These are phyloP conservation scores for Catharus minimus DNA, from an alignment of 2,113 vertebrate species.

Conservation along the genomic window DNA sequence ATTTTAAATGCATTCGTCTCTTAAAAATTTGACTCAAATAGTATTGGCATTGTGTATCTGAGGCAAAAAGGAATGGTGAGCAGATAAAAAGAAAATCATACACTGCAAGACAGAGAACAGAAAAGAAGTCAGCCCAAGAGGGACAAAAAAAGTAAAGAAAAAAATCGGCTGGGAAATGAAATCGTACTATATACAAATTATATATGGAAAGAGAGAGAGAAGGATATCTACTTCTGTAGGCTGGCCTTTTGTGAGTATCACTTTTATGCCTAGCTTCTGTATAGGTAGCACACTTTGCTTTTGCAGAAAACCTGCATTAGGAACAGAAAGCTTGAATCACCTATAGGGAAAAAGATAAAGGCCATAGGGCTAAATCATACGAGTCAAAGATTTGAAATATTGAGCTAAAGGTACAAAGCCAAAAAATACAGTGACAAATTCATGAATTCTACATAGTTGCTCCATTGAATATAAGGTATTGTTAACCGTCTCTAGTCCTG, in stretches of 20 bases:
- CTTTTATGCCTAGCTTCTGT: constrained; percentile 30
- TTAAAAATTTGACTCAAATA: neutral
- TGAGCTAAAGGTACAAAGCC: constrained; percentile 22
- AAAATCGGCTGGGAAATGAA: constrained; percentile 8
- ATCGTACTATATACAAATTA: constrained; percentile 28
- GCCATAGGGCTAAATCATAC: constrained; percentile 12
- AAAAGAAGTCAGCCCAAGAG: neutral
- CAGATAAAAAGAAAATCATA: neutral
- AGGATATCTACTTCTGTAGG: neutral
- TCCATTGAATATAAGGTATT: constrained; percentile 1
- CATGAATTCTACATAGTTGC: constrained; percentile 17
- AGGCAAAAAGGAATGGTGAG: neutral
- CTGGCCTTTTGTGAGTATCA: constrained; percentile 1
- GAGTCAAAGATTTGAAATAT: neutral
- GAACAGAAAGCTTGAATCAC: constrained; percentile 12
- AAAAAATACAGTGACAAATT: constrained; percentile 18
- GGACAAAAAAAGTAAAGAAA: neutral
- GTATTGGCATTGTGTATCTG: neutral
- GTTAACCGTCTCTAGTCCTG: neutral
- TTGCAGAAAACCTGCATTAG: constrained; percentile 8
- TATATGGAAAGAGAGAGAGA: constrained; percentile 1
- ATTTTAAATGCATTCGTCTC: neutral
- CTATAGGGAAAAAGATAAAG: constrained; percentile 16
- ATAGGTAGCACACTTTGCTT: constrained; percentile 6
- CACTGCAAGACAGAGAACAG: neutral